phyloP scores from a whole-genome alignment of 2,113 vertebrate species.

The Gallinago jamesoni region DNA sequence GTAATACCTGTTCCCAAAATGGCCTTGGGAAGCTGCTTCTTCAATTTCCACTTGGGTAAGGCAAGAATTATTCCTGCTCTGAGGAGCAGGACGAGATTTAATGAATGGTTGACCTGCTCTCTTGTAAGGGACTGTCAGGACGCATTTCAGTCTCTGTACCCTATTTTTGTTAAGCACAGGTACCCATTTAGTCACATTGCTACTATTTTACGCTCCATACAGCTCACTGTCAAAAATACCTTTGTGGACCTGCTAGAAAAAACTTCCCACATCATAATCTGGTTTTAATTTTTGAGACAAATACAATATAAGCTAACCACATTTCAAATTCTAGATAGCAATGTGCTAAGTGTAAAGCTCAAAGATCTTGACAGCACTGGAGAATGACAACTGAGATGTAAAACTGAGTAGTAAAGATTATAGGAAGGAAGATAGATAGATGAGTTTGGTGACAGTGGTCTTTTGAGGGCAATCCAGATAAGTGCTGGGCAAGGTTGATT shows the following conservation, averaged over 20 bases:
- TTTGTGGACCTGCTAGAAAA: background rate
- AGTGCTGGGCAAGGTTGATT: background rate
- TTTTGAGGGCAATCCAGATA: background rate
- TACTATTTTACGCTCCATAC: background rate
- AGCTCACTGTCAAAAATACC: background rate
- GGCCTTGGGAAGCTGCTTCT: background rate
- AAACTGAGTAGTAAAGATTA: background rate
- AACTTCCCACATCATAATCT: background rate
- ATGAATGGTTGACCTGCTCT: background rate
- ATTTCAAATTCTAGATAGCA: background rate
- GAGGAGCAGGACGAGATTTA: background rate
- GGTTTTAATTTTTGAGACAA: background rate
- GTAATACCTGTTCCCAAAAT: background rate
- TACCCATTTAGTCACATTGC: no score
- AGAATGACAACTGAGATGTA: background rate
- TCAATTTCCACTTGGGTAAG: background rate
- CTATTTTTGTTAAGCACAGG: background rate
- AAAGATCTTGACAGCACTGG: background rate
- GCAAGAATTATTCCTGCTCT: background rate
- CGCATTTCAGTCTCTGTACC: background rate
- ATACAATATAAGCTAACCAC: background rate
- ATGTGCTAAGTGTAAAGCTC: background rate
- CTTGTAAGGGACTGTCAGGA: background rate
- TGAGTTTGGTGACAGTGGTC: background rate
- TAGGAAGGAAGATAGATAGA: background rate